Conservation (phyloP, 2,797 vertebrate genomes). For the Gymnothorax javanicus region DNA sequence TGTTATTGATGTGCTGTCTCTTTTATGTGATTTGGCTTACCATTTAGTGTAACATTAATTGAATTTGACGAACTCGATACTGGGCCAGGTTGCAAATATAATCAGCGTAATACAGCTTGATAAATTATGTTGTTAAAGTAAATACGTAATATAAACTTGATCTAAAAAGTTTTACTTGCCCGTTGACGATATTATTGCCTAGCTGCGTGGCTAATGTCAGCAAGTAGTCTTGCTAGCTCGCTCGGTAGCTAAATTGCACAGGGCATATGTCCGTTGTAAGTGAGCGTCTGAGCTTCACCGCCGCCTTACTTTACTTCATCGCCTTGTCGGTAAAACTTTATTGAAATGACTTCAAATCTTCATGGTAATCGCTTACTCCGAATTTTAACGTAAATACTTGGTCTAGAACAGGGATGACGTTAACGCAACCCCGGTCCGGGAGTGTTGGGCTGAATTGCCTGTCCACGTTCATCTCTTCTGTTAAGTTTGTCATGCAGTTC, state of each 20-base stretch:
- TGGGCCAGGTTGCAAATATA: background rate
- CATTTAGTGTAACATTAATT: background rate
- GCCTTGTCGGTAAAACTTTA: too few relatives aligned
- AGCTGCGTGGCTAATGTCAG: background rate
- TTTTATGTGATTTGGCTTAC: background rate
- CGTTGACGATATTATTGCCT: background rate
- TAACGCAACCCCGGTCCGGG: too few relatives aligned
- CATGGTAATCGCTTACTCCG: too few relatives aligned
- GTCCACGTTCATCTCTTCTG: too few relatives aligned
- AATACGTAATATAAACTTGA: background rate
- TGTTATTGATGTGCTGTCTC: background rate
- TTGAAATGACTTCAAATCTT: too few relatives aligned
- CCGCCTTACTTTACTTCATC: background rate
- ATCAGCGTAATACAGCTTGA: background rate
- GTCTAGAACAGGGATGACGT: too few relatives aligned
- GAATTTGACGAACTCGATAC: background rate
- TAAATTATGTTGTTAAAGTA: background rate
- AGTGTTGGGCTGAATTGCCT: too few relatives aligned
- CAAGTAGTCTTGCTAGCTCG: too few relatives aligned
- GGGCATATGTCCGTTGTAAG: too few relatives aligned
- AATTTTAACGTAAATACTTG: too few relatives aligned
- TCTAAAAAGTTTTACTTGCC: background rate
- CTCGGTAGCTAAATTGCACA: too few relatives aligned
- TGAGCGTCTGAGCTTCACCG: background rate
- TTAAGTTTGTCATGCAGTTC: too few relatives aligned